Evolutionary conservation across 2,113 vertebrate genomes (phyloP), one percentile per base, ranked within the genome.

Genomic region (Alosa alosa): DNA sequence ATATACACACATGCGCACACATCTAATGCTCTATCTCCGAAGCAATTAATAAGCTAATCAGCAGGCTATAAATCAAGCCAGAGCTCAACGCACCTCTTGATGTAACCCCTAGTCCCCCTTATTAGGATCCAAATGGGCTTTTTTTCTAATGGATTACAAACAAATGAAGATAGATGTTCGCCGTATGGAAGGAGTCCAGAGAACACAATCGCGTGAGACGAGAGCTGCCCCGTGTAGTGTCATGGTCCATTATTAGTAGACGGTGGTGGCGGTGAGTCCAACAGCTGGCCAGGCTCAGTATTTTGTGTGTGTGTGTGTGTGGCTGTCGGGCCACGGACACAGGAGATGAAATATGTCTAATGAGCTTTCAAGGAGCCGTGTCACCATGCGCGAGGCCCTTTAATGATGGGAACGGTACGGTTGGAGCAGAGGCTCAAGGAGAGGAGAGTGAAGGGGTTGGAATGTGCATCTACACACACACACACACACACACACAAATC

Each of bases 1-100:
- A 85, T 52, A 88, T 47, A 36, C n/a, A 89, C 85, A 83, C 55
- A 83, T 84, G 85, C 60, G 49, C 81, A 81, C 47, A 49, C 47
- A 49, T 55, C 52, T 55, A 55, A 55, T 4, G 4, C 52, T 6
- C 25, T n/a, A 68, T 68, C 60, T 68, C 60, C 11, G 25, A 68
- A 68, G n/a, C 60, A 68, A 68, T 68, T 68, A 68, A 68, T 47
- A 6, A 25, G 72, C 78, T 49, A 50, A 50, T 22, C 46, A 31
- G 47, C 36, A n/a, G n/a, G 47, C 49, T 9, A 68, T 68, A 68
- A 68, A 68, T 68, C 60, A 68, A 1, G 15, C 2, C 17, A 0
- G 52, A 1, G 52, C 52, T n/a, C 10, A 68, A 25, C 60, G n/a
- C 60, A 68, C 60, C 60, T 68, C 60, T 68, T 31, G 22, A n/a